Base-by-base conservation (phyloP, 2,113 vertebrate genomes). In the Vireo altiloquus region DNA sequence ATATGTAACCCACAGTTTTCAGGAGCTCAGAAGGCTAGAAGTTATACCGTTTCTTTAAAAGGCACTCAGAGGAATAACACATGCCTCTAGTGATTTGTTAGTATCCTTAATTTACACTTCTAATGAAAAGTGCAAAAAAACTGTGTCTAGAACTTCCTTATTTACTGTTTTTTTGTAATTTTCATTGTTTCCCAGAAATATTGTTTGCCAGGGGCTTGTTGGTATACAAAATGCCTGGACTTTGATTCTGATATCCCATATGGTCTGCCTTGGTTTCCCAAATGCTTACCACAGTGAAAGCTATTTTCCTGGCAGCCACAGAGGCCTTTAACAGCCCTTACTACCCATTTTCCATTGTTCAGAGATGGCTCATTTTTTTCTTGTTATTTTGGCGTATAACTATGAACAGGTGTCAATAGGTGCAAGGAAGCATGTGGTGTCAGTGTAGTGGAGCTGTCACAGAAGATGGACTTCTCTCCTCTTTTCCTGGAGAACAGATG, bases 401-500 rank as follows among this genome's bases (percentile, higher is more conserved):
- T 70, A 8, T 53, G 81, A 95, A 71, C 96, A 98, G 95, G 97
- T 98, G 95, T 93, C 94, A 80, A 50, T 66, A 95, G 94, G 85
- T 79, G 61, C 75, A 95, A 71, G 64, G 82, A 95, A 92, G 79
- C 92, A 91, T 96, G 94, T 78, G 68, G 91, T 64, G 74, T 56
- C 82, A 91, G 49, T 53, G 56, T 46, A 53, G 82, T 35, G 52
- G 46, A n/a, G 70, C 74, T 98, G 94, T 95, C 95, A 95, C 30
- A 79, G 89, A 97, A 97, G 93, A 96, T 89, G 85, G 95, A 97
- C 91, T 97, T 97, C 59, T 66, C 69, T 85, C 35, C 42, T 81
- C 71, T 91, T 86, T 96, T 97, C 83, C 92, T 96, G 81, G 77
- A 92, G 93, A 92, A 63, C 96, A 97, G 95, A 97, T 98, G 96